Base-by-base conservation (phyloP, 1,140 invertebrate genomes). In the Meloidogyne floridensis region DNA sequence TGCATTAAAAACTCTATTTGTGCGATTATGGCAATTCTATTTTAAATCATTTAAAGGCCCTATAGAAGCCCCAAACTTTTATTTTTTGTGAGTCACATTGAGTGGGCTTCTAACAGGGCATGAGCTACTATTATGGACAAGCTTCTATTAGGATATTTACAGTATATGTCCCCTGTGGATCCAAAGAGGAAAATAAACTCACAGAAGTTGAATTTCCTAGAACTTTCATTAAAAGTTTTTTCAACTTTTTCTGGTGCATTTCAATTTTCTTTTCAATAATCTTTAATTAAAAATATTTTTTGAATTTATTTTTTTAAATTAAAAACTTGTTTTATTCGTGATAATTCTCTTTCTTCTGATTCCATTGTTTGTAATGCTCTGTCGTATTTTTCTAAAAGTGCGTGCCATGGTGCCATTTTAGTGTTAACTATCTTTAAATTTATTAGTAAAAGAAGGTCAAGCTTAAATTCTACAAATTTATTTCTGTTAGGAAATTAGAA, bases 201-300 rank as follows among this genome's bases (percentile, higher is more conserved):
- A 79, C 65, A 51, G 71, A 51, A 2, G 77, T 79, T 47, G 77
- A 69, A 47, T 79, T 79, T 11, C 77, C 77, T 51, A 79, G 10
- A 69, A 79, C 77, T 72, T 79, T 79, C 59, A 79, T n/a, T 72
- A 79, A 71, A 42, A 79, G 65, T 18, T 79, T 79, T 72, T 79
- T 79, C 59, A 79, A 47, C 59, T 79, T 79, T 72, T 79, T 79
- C 11, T 79, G 77, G 18, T 79, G 77, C 77, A 79, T 79, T 69
- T 79, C 77, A 70, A 79, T 79, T 70, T 79, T 79, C 65, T 79
- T 79, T 51, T 79, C 77, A 70, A 79, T 79, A 10, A 79, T 79
- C 77, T 79, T 69, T 72, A 79, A 79, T 69, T 76, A 15, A 59
- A 76, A 18, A 53, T 8, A 65, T n/a, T n/a, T 65, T 32, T 32